Evolutionary conservation across 2,888 invertebrate genomes (phyloP).

Genomic region (Phrixothrix hirtus): DNA sequence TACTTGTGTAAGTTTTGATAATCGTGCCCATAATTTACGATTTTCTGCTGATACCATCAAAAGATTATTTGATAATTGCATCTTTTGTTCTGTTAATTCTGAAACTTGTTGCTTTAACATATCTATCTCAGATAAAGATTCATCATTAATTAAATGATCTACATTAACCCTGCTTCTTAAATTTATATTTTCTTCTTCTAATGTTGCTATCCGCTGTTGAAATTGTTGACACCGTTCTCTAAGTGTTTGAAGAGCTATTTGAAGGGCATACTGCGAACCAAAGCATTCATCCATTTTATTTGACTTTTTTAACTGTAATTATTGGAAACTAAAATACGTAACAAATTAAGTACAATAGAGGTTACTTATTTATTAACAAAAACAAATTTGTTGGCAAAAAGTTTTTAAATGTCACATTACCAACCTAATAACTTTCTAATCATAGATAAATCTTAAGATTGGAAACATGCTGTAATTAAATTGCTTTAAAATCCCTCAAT

Average conservation of each 20-base stretch:
- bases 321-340: background rate
- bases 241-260: constrained; percentile 79
- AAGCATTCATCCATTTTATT: constrained; percentile 46
- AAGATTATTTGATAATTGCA: constrained; percentile 75
- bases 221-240: constrained; percentile 78
- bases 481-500: too few relatives aligned
- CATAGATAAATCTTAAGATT: too few relatives aligned
- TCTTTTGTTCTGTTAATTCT: constrained; percentile 73
- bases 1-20: constrained; percentile 66
- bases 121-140: constrained; percentile 54
- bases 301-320: background rate
- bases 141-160: constrained; percentile 33
- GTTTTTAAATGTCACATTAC: too few relatives aligned
- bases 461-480: too few relatives aligned
- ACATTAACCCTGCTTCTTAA: constrained; percentile 57
- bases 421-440: too few relatives aligned
- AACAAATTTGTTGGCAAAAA: too few relatives aligned
- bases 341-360: background rate
- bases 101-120: constrained; percentile 66
- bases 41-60: constrained; percentile 83
- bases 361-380: background rate
- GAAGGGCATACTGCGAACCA: constrained; percentile 64
- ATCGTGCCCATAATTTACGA: constrained; percentile 75
- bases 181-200: constrained; percentile 78
- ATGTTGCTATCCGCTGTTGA: constrained; percentile 68